These are phyloP conservation scores for Pammene aurita DNA, from an alignment of 2,888 invertebrate species.

Conservation along the genomic window DNA sequence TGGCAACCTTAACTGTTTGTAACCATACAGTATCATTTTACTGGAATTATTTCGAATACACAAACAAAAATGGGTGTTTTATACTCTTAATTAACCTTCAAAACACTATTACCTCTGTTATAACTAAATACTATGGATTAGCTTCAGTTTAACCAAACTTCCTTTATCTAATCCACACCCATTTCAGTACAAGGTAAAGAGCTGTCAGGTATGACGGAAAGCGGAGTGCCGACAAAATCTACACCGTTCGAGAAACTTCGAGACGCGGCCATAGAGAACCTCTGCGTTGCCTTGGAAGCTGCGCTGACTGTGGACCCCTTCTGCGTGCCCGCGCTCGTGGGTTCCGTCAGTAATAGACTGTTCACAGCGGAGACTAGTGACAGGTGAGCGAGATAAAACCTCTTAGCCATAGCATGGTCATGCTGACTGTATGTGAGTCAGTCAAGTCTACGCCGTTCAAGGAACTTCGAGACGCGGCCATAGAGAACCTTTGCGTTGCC, in stretches of 20 bases:
- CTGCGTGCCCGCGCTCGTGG: slow-evolving; percentile 97
- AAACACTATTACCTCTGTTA: too few species aligned
- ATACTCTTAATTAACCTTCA: too few species aligned
- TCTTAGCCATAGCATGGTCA: too few species aligned
- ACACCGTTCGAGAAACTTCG: slow-evolving; percentile 95
- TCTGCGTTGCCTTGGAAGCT: slow-evolving; percentile 96
- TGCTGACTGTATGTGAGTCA: too few species aligned
- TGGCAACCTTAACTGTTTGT: too few species aligned
- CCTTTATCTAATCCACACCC: not conserved
- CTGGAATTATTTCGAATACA: too few species aligned
- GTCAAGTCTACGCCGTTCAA: slow-evolving; percentile 90
- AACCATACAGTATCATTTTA: too few species aligned
- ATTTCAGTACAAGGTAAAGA: slow-evolving; percentile 85
- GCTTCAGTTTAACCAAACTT: slow-evolving; percentile 9
- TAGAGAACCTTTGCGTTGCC: slow-evolving; percentile 97
- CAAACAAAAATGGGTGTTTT: too few species aligned
- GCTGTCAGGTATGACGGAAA: slow-evolving; percentile 81
- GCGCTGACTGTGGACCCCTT: slow-evolving; percentile 94
- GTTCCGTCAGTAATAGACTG: slow-evolving; percentile 96
- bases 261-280: slow-evolving; percentile 97
- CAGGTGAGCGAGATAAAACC: slow-evolving; percentile 79
- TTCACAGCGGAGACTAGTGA: slow-evolving; percentile 96
- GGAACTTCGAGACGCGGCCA: slow-evolving; percentile 96
- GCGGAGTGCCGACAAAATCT: slow-evolving; percentile 76
- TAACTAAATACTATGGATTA: not conserved